Evolutionary conservation across 1,140 invertebrate genomes (phyloP).

Genomic region (Zaprionus ghesquierei): DNA sequence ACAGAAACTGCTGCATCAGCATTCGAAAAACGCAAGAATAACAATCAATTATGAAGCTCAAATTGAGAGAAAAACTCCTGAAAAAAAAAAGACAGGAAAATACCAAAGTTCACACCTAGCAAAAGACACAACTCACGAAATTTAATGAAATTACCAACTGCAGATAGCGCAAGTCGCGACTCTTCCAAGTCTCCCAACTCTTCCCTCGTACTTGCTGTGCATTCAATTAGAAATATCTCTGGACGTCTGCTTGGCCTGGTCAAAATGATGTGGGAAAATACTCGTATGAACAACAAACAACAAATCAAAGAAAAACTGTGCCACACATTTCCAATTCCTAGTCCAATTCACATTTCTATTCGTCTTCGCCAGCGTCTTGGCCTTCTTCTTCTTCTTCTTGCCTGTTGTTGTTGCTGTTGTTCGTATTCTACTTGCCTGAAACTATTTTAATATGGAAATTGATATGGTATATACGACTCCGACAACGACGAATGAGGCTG

Average conservation of each 20-base stretch:
- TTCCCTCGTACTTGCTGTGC: slow-evolving; percentile 30
- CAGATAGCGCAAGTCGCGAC: neutral
- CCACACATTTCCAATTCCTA: slow-evolving; percentile 10
- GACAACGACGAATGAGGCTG: neutral
- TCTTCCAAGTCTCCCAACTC: neutral
- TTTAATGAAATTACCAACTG: slow-evolving; percentile 64
- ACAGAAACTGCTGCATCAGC: slow-evolving; percentile 36
- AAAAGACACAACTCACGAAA: slow-evolving; percentile 61
- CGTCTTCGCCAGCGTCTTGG: neutral
- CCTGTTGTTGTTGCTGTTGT: too few relatives aligned
- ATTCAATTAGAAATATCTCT: slow-evolving; percentile 74
- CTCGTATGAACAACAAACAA: slow-evolving; percentile 38
- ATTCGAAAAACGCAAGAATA: slow-evolving; percentile 10
- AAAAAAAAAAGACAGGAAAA: neutral
- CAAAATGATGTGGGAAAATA: slow-evolving; percentile 73
- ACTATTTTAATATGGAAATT: slow-evolving; percentile 79
- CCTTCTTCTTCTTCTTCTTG: neutral
- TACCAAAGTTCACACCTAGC: too few relatives aligned
- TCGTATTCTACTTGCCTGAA: slow-evolving; percentile 23
- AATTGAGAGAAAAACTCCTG: slow-evolving; percentile 12
- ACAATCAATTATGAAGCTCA: slow-evolving; percentile 41
- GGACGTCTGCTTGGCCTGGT: slow-evolving; percentile 21
- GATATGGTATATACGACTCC: slow-evolving; percentile 52
- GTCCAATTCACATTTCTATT: neutral
- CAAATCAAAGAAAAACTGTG: slow-evolving; percentile 61